Conservation (phyloP, 1,140 invertebrate species). For the Hydropsyche tenuis region DNA sequence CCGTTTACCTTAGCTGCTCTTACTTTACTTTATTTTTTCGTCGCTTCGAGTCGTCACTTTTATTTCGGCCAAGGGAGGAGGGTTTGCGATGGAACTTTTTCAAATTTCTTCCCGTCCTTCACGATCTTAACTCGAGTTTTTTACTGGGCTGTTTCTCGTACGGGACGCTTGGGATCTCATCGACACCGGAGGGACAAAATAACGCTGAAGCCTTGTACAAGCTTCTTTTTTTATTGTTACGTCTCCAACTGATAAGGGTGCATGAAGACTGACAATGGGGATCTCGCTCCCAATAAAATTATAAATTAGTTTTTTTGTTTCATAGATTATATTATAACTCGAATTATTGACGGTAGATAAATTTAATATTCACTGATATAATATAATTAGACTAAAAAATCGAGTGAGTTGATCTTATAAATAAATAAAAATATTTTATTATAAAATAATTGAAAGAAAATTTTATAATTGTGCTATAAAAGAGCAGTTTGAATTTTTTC, state of each 20-base stretch:
- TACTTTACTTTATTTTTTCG: background rate
- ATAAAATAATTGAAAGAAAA: too few relatives aligned
- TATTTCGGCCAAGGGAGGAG: slow-evolving; percentile 22
- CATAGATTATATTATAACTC: too few relatives aligned
- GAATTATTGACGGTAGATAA: too few relatives aligned
- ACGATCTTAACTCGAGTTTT: slow-evolving; percentile 33
- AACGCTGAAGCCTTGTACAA: slow-evolving; percentile 37
- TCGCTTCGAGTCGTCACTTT: slow-evolving; percentile 20
- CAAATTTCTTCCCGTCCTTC: background rate
- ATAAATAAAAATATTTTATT: too few relatives aligned
- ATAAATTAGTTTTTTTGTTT: too few relatives aligned
- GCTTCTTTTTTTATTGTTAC: slow-evolving; percentile 37
- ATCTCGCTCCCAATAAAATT: slow-evolving; percentile 7
- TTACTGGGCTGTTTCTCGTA: slow-evolving; percentile 32
- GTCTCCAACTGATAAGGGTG: slow-evolving; percentile 25
- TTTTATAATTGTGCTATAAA: too few relatives aligned
- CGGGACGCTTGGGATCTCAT: slow-evolving; percentile 38
- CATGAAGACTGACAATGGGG: background rate
- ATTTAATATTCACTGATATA: too few relatives aligned
- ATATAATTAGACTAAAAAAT: too few relatives aligned
- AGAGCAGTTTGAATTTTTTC: too few relatives aligned
- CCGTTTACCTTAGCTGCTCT: slow-evolving; percentile 23
- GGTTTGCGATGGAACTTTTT: slow-evolving; percentile 9
- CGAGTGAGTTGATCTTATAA: too few relatives aligned
- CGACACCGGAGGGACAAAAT: slow-evolving; percentile 32